Percentiles rank a stretch among this genome's conserved stretches.
Evolutionary conservation across 2,888 invertebrate species (phyloP).

Genomic region (Philaethria dido): DNA sequence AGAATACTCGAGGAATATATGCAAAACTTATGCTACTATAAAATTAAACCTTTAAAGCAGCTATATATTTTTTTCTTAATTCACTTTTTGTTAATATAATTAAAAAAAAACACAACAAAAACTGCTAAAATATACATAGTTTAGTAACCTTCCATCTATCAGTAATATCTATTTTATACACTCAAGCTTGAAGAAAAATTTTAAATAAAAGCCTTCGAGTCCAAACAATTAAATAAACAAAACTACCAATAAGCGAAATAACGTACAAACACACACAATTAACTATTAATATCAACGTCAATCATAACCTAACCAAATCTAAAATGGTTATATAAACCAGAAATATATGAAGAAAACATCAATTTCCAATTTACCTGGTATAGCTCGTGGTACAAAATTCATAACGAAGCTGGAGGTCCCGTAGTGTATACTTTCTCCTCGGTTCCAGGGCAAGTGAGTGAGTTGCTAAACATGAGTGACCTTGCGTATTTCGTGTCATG

Average conservation of each 20-base stretch:
- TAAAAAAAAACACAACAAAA: too few relatives aligned
- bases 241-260: neutral
- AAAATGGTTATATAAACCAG: conserved; percentile 18
- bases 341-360: neutral
- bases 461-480: conserved; percentile 71
- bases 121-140: too few relatives aligned
- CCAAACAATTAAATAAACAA: too few relatives aligned
- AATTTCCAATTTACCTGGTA: conserved; percentile 23
- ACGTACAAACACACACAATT: conserved; percentile 1
- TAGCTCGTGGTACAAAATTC: conserved; percentile 60
- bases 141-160: too few relatives aligned
- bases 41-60: too few relatives aligned
- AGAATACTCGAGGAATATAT: too few relatives aligned
- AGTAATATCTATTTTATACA: too few relatives aligned
- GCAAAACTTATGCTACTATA: too few relatives aligned
- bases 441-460: conserved; percentile 47
- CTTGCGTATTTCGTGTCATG: conserved; percentile 63
- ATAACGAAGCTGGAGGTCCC: conserved; percentile 47
- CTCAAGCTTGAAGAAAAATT: too few relatives aligned
- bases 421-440: conserved; percentile 41
- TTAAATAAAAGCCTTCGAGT: too few relatives aligned
- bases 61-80: too few relatives aligned
- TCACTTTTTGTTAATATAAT: too few relatives aligned
- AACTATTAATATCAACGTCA: conserved; percentile 13
- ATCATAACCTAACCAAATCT: neutral